phyloP scores from a whole-genome alignment of 2,797 vertebrate genomes.

The Ficedula albicollis region DNA sequence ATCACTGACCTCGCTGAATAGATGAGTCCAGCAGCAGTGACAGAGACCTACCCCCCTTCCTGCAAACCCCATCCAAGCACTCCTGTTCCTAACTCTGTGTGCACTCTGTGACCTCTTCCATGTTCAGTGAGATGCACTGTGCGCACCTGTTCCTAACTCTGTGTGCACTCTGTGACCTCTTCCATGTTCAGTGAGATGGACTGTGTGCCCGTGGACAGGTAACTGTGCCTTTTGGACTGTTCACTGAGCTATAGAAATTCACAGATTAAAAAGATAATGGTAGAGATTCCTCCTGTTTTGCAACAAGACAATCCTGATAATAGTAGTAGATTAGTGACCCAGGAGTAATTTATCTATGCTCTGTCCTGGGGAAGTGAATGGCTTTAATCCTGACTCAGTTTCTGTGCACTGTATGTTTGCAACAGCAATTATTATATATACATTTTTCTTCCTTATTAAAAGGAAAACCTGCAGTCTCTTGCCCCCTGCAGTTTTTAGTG shows the following conservation, averaged over 20 bases:
- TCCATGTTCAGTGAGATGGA: not conserved
- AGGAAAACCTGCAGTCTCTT: constrained; percentile 52
- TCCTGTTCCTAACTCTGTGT: fast-evolving
- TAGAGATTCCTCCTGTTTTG: not conserved
- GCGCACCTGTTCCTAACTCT: not conserved
- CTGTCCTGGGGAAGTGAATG: not conserved
- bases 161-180: fast-evolving
- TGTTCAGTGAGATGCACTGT: not conserved
- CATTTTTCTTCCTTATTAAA: not conserved
- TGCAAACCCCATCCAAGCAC: not conserved
- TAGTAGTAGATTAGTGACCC: not conserved
- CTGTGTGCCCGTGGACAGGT: fast-evolving
- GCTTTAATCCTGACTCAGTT: not conserved
- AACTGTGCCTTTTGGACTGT: not conserved
- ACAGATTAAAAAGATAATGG: not conserved
- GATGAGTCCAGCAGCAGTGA: not conserved
- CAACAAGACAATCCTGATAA: not conserved
- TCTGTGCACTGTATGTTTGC: not conserved
- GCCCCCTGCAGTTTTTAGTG: constrained; percentile 49
- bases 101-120: fast-evolving
- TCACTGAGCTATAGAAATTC: fast-evolving
- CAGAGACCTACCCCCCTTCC: not conserved
- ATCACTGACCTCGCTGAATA: not conserved
- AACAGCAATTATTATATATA: not conserved
- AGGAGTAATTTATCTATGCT: not conserved